Evolutionary conservation across 1,140 invertebrate genomes (phyloP), one percentile per base, ranked within the genome.

Genomic region (Drosophila miranda): DNA sequence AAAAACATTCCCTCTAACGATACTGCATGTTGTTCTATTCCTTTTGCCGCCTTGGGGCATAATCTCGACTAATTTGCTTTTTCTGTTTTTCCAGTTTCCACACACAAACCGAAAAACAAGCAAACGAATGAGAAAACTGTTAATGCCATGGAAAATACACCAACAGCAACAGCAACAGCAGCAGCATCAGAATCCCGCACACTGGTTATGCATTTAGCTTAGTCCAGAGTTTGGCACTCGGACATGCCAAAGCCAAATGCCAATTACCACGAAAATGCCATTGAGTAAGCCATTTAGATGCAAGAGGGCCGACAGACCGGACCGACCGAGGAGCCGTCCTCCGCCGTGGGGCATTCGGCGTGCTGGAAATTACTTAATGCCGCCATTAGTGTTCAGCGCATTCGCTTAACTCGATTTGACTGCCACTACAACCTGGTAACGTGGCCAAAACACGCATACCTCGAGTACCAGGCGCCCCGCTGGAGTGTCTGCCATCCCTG

Each of bases 221-320:
- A 59, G 43, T 34, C 72, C 11, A 5, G 34, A 45, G 72, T 55
- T 79, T 55, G 66, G 52, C 30, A 53, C 75, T 46, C 48, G 38
- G 50, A 57, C 60, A 77, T 61, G 60, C 45, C 60, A 54, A 54
- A 76, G 57, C 55, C 60, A 60, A 74, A 86, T 58, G 73, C 81
- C 81, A 84, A 84, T 86, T 84, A 84, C 78, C 64, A 67, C 77
- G 41, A 66, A 76, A 77, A 56, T 79, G 78, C 74, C 73, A 74
- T 74, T 71, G 63, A 77, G 67, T 74, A 74, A 73, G 72, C 76
- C 57, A 84, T 80, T 77, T 67, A 74, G 70, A 70, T 61, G 60
- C 72, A 76, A 49, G 46, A 62, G 34, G 34, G 34, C 34, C 1
- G 8, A 13, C 34, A 45, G 26, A 52, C 42, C 42, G 46, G 16